These are phyloP conservation scores for Notarius lentiginosus DNA, from an alignment of 2,113 vertebrate species.

Conservation along the genomic window DNA sequence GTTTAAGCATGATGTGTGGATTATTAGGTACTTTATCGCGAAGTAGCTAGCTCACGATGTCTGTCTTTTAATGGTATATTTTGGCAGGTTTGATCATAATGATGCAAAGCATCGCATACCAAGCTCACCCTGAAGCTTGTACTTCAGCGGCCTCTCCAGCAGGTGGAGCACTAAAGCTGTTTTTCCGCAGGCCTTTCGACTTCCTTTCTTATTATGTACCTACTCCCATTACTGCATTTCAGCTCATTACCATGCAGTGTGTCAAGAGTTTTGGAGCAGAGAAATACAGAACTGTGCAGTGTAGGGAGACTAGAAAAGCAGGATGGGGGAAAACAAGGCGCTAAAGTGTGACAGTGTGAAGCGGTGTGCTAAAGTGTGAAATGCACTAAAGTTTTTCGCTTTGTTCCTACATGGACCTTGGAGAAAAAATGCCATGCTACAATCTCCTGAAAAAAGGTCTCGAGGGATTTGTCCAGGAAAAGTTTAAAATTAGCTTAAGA, in stretches of 20 bases:
- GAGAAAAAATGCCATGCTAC: not conserved
- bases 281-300: not conserved
- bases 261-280: not conserved
- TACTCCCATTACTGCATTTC: not conserved
- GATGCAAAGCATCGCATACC: not conserved
- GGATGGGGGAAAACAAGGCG: not conserved
- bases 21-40: not conserved
- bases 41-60: not conserved
- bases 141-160: conserved; percentile 55
- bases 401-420: not conserved
- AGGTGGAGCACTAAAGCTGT: conserved; percentile 68
- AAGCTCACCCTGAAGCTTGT: conserved; percentile 16
- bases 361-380: conserved; percentile 17
- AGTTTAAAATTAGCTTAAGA: no score
- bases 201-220: not conserved
- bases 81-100: not conserved
- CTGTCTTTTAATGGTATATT: not conserved
- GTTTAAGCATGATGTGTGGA: not conserved
- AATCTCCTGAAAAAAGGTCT: not conserved
- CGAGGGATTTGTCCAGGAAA: not conserved
- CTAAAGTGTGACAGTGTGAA: conserved; percentile 31
- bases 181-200: not conserved
- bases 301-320: not conserved
- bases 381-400: conserved; percentile 6
- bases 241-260: conserved; percentile 12